These are phyloP conservation scores for Ennomos erosarius DNA, from an alignment of 2,888 invertebrate genomes.

Conservation along the genomic window DNA sequence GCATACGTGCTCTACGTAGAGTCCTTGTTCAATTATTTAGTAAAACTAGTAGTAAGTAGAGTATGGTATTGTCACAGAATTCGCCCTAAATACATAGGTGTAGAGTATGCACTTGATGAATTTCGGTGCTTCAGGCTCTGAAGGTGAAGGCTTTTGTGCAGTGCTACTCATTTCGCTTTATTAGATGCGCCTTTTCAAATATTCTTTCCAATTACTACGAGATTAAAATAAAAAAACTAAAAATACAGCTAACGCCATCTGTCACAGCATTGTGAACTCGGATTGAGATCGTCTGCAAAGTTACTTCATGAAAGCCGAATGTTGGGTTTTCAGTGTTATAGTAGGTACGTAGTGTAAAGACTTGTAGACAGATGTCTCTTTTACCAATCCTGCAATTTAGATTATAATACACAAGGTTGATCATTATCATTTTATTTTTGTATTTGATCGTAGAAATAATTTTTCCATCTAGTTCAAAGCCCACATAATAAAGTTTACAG, in stretches of 20 bases:
- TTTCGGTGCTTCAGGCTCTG: too few relatives aligned
- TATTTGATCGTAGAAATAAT: too few relatives aligned
- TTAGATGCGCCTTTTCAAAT: too few relatives aligned
- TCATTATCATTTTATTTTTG: too few relatives aligned
- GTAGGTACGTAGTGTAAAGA: background rate
- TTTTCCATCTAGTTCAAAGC: too few relatives aligned
- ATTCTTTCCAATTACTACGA: too few relatives aligned
- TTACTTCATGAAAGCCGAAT: background rate
- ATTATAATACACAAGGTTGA: background rate
- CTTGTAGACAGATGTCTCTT: slow-evolving; percentile 29
- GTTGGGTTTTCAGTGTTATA: background rate
- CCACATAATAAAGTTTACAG: background rate
- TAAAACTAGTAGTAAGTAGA: background rate
- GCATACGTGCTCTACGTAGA: background rate
- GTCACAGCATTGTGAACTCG: slow-evolving; percentile 1
- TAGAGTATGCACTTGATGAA: too few relatives aligned
- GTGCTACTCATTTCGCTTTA: too few relatives aligned
- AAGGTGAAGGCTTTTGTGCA: too few relatives aligned
- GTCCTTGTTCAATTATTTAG: background rate
- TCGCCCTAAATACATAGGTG: too few relatives aligned
- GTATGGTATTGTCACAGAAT: too few relatives aligned
- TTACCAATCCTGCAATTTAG: background rate
- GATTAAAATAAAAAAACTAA: too few relatives aligned
- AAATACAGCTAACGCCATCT: slow-evolving; percentile 31
- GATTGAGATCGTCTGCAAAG: slow-evolving; percentile 4